These are phyloP conservation scores for Salvelinus fontinalis DNA, from an alignment of 2,113 vertebrate genomes.

Conservation along the genomic window DNA sequence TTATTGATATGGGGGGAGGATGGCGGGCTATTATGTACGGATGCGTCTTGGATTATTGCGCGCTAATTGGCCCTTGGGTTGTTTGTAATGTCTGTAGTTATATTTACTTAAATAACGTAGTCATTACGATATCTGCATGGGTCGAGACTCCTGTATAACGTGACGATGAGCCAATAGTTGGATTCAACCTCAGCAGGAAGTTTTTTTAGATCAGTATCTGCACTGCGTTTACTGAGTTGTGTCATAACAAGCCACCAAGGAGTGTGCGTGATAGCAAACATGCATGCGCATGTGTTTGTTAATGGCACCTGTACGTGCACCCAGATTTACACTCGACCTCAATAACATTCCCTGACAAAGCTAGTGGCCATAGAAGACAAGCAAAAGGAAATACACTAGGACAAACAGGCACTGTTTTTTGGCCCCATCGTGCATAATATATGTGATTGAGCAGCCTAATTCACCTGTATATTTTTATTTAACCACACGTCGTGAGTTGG, in stretches of 20 bases:
- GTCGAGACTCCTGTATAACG: too few relatives aligned
- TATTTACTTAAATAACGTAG: too few relatives aligned
- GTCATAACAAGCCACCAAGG: neutral
- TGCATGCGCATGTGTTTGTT: neutral
- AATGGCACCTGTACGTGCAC: neutral
- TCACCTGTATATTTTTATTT: constrained; percentile 49
- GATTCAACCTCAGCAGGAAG: neutral
- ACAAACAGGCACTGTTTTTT: constrained; percentile 7
- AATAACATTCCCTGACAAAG: constrained; percentile 4
- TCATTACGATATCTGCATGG: too few relatives aligned
- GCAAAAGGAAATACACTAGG: neutral
- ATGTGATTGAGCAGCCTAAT: constrained; percentile 56
- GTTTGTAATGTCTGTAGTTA: too few relatives aligned
- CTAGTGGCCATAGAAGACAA: neutral
- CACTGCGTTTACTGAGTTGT: neutral
- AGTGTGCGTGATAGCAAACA: too few relatives aligned
- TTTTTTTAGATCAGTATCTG: constrained; percentile 1
- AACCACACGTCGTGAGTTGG: constrained; percentile 10
- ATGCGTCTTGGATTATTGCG: too few relatives aligned
- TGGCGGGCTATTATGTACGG: too few relatives aligned
- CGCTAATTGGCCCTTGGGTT: too few relatives aligned
- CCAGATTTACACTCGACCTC: neutral
- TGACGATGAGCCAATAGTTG: neutral
- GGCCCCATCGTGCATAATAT: constrained; percentile 21
- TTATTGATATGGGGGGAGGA: too few relatives aligned